Base-by-base conservation (phyloP, 2,888 invertebrate species). In the Mesorhabditis sp. region DNA sequence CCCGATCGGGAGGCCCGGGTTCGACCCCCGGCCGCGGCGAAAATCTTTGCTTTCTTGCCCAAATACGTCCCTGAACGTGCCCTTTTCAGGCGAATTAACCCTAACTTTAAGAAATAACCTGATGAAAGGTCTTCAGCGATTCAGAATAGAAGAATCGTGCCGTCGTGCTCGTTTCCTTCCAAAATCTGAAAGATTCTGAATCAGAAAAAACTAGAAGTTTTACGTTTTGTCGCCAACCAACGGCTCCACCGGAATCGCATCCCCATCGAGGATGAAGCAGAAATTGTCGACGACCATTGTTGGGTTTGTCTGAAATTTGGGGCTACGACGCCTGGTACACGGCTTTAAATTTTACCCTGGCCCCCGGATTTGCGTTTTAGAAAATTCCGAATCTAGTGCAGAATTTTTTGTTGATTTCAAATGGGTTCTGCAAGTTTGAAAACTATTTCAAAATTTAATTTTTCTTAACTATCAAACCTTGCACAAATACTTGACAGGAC, bases 111-210 rank as follows among this genome's bases (percentile, higher is more conserved):
- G 28, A 28, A 44, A 5, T 15, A 10, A 79, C 80, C 68, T 72
- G 77, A 68, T 78, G 71, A 66, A 81, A 81, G 1, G 77, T 76
- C 63, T 71, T 74, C 70, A 80, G 74, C 45, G 78, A 79, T 45
- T 82, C 82, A 4, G 82, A 79, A 41, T 75, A 81, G 70, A 82
- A 83, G 71, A 76, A 83, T 44, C 81, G 70, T 6, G 82, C 80
- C 4, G 81, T 76, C 5, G 73, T 74, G 64, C 80, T 77, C 6
- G 83, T 83, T 70, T 82, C 77, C 65, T 80, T 82, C 83, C 83
- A 83, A n/a, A 50, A 50, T 70, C 70, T 4, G 65, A 13, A 5
- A 28, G 2, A n/a, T n/a, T 28, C 28, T 28, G n/a, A 64, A 50
- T 50, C 58, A 65, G 65, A 43, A 43, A 42, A 42, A 65, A 2